Conservation (phyloP, 2,888 invertebrate species). For the Brachynemurus nebulosus region DNA sequence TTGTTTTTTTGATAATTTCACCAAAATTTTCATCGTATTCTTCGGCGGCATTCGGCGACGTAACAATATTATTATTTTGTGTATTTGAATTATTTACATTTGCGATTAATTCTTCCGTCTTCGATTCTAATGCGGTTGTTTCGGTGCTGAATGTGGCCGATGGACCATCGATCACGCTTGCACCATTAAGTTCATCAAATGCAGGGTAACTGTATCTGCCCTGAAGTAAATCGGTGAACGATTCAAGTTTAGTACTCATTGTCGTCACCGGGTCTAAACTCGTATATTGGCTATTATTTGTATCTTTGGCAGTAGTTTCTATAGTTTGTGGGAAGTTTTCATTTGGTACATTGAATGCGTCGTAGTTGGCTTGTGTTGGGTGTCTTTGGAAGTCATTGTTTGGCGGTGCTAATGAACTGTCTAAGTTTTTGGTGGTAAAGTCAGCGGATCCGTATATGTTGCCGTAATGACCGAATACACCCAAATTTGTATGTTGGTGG, state of each 20-base stretch:
- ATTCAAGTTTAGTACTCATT: constrained; percentile 53
- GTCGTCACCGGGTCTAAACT: constrained; percentile 51
- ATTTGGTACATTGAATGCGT: constrained; percentile 2
- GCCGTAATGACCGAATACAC: constrained; percentile 38
- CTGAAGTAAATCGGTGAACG: constrained; percentile 48
- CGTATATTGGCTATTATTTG: constrained; percentile 43
- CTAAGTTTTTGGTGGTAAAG: constrained; percentile 31
- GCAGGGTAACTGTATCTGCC: constrained; percentile 38
- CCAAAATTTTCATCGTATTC: constrained; percentile 67
- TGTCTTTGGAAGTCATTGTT: constrained; percentile 14
- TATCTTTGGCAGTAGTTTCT: constrained; percentile 27
- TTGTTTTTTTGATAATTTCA: constrained; percentile 83
- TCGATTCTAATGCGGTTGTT: neutral
- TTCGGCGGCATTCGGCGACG: constrained; percentile 26
- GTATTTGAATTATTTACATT: constrained; percentile 17
- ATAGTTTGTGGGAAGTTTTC: constrained; percentile 24
- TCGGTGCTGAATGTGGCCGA: constrained; percentile 10
- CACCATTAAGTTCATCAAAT: constrained; percentile 38
- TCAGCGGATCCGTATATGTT: constrained; percentile 34
- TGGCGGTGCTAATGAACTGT: constrained; percentile 17
- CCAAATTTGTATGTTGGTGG: constrained; percentile 32
- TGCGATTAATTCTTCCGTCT: constrained; percentile 14
- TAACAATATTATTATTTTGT: constrained; percentile 21
- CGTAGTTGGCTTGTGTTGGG: constrained; percentile 13
- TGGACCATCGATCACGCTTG: constrained; percentile 21